A percentile compares a stretch with the other conserved stretches of the same genome.
phyloP scores from a whole-genome alignment of 1,140 invertebrate genomes.

The Ylistrum balloti region DNA sequence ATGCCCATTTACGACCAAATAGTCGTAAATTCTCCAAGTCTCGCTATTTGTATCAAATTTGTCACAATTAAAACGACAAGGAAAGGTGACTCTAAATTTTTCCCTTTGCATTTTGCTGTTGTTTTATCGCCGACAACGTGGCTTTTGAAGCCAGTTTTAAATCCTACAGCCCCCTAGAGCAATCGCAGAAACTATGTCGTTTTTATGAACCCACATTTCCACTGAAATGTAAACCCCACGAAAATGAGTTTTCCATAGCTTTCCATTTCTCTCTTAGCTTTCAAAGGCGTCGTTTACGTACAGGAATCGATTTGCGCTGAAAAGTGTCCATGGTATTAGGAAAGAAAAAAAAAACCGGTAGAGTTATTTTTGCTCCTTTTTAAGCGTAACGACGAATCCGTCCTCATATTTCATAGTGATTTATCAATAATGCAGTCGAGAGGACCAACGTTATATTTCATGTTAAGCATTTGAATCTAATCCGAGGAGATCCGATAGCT shows the following conservation, averaged over 20 bases:
- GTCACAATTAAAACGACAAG: conserved; percentile 19
- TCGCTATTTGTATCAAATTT: background rate
- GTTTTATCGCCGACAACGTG: background rate
- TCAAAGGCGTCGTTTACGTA: background rate
- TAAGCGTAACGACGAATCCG: too few species aligned
- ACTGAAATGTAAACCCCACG: background rate
- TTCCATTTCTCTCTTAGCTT: background rate
- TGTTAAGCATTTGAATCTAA: too few species aligned
- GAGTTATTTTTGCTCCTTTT: too few species aligned
- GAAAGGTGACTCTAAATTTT: background rate
- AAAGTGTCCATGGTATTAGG: background rate
- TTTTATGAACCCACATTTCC: background rate
- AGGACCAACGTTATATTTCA: too few species aligned
- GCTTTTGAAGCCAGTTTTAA: background rate
- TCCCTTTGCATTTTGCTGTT: conserved; percentile 7
- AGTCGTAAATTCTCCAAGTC: background rate
- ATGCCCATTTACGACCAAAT: background rate
- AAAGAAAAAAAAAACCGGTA: too few species aligned
- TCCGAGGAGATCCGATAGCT: too few species aligned
- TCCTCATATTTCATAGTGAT: too few species aligned
- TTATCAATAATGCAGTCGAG: too few species aligned
- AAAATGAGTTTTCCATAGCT: background rate
- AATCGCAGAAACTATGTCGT: background rate
- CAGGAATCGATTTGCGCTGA: background rate
- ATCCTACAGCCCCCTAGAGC: conserved; percentile 26